phyloP scores from a whole-genome alignment of 2,797 vertebrate species.

The Euphonia xanthogaster region DNA sequence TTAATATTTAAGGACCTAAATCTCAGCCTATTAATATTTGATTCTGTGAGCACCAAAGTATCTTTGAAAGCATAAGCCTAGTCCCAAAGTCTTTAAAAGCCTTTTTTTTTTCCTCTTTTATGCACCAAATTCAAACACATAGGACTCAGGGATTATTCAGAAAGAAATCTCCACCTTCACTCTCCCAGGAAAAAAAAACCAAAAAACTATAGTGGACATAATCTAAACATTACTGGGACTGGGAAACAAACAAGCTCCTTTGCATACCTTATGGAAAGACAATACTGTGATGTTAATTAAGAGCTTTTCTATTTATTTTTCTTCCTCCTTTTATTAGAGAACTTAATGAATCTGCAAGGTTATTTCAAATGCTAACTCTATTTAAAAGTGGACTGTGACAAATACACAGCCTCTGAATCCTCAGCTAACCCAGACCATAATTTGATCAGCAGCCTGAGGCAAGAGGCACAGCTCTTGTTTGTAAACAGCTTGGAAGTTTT shows the following conservation, averaged over 20 bases:
- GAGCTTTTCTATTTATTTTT: not conserved
- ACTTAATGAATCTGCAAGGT: not conserved
- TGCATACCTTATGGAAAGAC: not conserved
- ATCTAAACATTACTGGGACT: not conserved
- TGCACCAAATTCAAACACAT: not conserved
- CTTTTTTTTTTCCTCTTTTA: rapidly evolving
- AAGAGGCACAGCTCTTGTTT: not conserved
- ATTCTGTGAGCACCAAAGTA: not conserved
- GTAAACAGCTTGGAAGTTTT: not conserved
- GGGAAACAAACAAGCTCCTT: not conserved
- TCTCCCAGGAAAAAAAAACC: not conserved
- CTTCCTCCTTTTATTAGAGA: not conserved
- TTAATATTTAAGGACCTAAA: not conserved
- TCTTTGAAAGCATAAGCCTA: not conserved
- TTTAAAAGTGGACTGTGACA: not conserved
- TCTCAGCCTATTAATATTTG: not conserved
- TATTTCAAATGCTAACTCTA: not conserved
- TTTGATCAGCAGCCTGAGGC: conserved; percentile 4
- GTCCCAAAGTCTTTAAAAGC: not conserved
- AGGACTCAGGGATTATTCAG: not conserved
- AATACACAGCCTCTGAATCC: not conserved
- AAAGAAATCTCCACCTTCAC: not conserved
- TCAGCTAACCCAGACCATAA: not conserved
- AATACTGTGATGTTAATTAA: not conserved
- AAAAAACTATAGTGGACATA: rapidly evolving